Conservation (phyloP, 2,797 vertebrate species). For the Cossypha caffra region DNA sequence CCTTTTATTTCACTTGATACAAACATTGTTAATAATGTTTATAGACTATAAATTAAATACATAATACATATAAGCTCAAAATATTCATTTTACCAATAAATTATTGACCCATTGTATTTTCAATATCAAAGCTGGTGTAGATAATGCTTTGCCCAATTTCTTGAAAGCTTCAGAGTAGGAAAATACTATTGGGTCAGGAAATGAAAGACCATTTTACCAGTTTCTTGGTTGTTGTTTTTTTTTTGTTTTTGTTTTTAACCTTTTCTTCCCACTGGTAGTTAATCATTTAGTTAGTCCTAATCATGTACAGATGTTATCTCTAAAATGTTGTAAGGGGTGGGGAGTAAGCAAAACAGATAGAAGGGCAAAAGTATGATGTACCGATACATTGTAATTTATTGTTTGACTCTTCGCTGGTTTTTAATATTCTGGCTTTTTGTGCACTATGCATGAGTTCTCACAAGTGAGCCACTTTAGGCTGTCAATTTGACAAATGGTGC, state of each 20-base stretch:
- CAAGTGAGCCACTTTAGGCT: slow-evolving; percentile 8
- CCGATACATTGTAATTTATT: not conserved
- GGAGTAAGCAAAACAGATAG: not conserved
- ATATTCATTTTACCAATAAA: not conserved
- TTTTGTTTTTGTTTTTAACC: not conserved
- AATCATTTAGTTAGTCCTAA: not conserved
- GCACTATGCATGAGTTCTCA: not conserved
- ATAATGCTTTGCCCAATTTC: not conserved
- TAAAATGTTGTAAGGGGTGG: not conserved
- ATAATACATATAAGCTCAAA: not conserved
- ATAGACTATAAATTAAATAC: not conserved
- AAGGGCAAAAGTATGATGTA: not conserved
- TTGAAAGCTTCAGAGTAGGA: not conserved
- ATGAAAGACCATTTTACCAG: not conserved
- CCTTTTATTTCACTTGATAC: not conserved
- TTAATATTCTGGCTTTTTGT: slow-evolving; percentile 17
- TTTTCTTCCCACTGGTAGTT: not conserved
- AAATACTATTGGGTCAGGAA: not conserved
- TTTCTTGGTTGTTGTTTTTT: not conserved
- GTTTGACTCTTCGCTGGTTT: not conserved
- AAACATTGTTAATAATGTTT: not conserved
- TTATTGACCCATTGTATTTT: not conserved
- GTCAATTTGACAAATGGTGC: slow-evolving; percentile 37
- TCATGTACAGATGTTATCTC: not conserved
- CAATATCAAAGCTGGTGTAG: accelerated